phyloP scores from a whole-genome alignment of 1,140 invertebrate species.

The Drosophila saltans region DNA sequence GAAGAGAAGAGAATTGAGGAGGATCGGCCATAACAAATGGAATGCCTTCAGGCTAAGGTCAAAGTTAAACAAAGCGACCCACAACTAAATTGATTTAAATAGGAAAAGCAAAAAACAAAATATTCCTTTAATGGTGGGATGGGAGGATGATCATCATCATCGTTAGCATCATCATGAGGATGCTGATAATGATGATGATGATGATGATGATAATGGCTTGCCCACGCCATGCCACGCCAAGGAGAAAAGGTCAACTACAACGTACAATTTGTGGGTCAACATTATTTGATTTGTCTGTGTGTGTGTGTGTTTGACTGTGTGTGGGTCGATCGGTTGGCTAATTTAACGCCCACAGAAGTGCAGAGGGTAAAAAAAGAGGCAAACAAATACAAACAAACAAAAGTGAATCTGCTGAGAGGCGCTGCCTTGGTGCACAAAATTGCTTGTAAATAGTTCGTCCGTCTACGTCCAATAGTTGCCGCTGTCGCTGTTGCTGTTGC shows the following conservation, averaged over 20 bases:
- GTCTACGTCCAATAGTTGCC: constrained; percentile 38
- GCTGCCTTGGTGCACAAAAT: constrained; percentile 67
- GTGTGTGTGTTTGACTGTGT: constrained; percentile 56
- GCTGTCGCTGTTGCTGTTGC: not conserved
- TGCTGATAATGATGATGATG: not conserved
- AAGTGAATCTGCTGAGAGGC: constrained; percentile 64
- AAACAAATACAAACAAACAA: constrained; percentile 67
- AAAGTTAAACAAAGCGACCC: constrained; percentile 77
- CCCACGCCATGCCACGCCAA: constrained; percentile 56
- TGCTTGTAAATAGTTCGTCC: constrained; percentile 65
- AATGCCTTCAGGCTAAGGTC: constrained; percentile 73
- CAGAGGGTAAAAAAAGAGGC: constrained; percentile 10
- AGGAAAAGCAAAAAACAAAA: constrained; percentile 44
- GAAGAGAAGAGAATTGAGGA: constrained; percentile 22
- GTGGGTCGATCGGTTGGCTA: constrained; percentile 56
- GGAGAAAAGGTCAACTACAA: constrained; percentile 74
- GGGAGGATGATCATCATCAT: constrained; percentile 11
- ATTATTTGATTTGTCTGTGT: constrained; percentile 79
- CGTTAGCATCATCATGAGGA: not conserved
- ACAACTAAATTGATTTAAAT: constrained; percentile 82
- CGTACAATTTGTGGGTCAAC: constrained; percentile 81
- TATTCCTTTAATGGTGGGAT: constrained; percentile 62
- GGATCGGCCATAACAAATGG: constrained; percentile 53
- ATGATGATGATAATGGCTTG: constrained; percentile 17
- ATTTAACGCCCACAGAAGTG: constrained; percentile 69